Conservation (phyloP, 2,113 vertebrate species). For the Anguilla rostrata region DNA sequence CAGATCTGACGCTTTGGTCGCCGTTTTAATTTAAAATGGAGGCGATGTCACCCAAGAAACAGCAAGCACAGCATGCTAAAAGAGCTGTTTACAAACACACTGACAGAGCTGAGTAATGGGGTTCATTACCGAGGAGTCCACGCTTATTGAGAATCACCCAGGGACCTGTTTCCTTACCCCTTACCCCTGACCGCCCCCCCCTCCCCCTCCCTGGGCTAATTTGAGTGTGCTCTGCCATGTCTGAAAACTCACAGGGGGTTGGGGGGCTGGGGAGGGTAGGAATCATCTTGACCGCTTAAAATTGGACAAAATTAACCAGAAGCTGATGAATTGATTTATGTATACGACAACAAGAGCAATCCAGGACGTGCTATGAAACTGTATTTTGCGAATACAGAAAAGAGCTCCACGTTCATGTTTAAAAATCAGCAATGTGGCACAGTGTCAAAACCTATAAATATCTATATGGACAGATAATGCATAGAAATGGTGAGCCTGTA, state of each 20-base stretch:
- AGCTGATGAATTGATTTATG: neutral
- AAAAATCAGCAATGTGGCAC: neutral
- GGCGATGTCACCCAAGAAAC: neutral
- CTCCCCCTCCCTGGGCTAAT: neutral
- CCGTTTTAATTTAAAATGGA: neutral
- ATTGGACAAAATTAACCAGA: neutral
- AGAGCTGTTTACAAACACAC: neutral
- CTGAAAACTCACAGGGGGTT: neutral
- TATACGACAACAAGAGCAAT: neutral
- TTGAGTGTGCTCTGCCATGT: neutral
- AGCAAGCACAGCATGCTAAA: neutral
- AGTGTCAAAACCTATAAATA: neutral
- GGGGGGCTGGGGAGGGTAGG: neutral
- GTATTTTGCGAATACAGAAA: neutral
- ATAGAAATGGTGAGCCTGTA: neutral
- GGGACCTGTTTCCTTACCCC: neutral
- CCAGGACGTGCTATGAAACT: neutral
- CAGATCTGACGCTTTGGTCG: neutral
- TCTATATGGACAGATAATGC: neutral
- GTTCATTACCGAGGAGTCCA: neutral
- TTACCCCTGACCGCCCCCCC: neutral
- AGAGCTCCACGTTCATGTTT: neutral
- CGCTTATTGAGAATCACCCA: neutral
- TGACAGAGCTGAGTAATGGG: constrained; percentile 1
- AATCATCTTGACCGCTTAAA: neutral